Evolutionary conservation across 2,888 invertebrate genomes (phyloP).

Genomic region (Amphiduros pacificus): DNA sequence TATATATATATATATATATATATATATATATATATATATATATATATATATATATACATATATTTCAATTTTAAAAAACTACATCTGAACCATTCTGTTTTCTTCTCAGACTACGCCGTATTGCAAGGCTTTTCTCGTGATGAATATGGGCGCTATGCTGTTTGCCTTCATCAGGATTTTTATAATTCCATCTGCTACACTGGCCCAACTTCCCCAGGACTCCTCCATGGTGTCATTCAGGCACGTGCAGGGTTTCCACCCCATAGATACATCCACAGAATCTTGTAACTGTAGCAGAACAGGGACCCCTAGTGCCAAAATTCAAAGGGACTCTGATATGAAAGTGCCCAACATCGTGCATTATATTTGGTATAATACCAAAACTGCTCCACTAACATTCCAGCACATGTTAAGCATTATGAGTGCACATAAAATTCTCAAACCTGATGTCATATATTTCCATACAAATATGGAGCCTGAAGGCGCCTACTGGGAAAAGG

Average conservation of each 20-base stretch:
- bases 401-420: slow-evolving; percentile 35
- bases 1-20: too few species aligned
- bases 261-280: neutral
- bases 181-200: neutral
- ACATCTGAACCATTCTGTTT: neutral
- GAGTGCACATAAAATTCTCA: slow-evolving; percentile 31
- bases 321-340: neutral
- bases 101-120: neutral
- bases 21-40: too few species aligned
- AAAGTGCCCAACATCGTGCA: slow-evolving; percentile 35
- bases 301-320: neutral
- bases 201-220: too few species aligned
- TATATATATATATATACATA: neutral
- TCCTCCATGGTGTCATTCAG: too few species aligned
- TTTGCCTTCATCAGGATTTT: neutral
- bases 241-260: neutral
- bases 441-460: slow-evolving; percentile 24
- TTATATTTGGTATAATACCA: slow-evolving; percentile 35
- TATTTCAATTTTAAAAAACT: too few species aligned
- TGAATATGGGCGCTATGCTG: slow-evolving; percentile 4
- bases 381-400: slow-evolving; percentile 26
- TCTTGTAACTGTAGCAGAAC: neutral
- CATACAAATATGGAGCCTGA: slow-evolving; percentile 34
- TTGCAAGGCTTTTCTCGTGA: slow-evolving; percentile 4
- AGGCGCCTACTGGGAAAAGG: slow-evolving; percentile 33